Evolutionary conservation across 1,140 invertebrate genomes (phyloP).

Genomic region (Pectinophora gossypiella): DNA sequence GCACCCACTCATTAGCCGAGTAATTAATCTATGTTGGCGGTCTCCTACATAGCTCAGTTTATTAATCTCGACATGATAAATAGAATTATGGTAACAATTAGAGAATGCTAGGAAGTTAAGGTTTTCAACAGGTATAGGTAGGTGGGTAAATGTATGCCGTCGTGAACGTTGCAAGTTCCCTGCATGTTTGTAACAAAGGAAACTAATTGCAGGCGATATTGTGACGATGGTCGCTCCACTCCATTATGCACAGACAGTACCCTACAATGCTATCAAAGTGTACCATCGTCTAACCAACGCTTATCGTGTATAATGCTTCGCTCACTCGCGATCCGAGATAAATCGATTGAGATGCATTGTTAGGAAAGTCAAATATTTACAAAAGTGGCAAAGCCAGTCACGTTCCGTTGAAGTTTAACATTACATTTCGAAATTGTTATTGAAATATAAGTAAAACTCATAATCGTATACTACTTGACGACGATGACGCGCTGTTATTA

Average conservation of each 20-base stretch:
- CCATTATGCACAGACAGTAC: constrained; percentile 1
- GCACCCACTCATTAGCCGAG: background rate
- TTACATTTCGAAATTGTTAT: too few relatives aligned
- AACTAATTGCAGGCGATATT: background rate
- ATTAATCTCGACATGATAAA: too few relatives aligned
- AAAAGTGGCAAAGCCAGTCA: background rate
- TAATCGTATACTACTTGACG: too few relatives aligned
- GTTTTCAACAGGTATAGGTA: too few relatives aligned
- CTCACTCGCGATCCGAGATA: background rate
- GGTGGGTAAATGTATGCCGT: too few relatives aligned
- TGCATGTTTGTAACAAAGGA: background rate
- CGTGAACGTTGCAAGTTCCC: too few relatives aligned
- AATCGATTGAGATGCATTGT: constrained; percentile 14
- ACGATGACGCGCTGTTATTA: too few relatives aligned
- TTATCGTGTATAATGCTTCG: background rate
- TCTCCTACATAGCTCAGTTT: too few relatives aligned
- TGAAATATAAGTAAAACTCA: too few relatives aligned
- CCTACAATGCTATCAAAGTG: constrained; percentile 24
- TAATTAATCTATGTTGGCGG: background rate
- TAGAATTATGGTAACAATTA: too few relatives aligned
- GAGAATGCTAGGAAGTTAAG: too few relatives aligned
- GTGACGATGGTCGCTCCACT: background rate
- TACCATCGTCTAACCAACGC: constrained; percentile 14
- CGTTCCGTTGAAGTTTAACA: too few relatives aligned
- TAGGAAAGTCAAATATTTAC: constrained; percentile 7